Evolutionary conservation across 2,888 invertebrate genomes (phyloP).

Genomic region (Crematogaster levior): DNA sequence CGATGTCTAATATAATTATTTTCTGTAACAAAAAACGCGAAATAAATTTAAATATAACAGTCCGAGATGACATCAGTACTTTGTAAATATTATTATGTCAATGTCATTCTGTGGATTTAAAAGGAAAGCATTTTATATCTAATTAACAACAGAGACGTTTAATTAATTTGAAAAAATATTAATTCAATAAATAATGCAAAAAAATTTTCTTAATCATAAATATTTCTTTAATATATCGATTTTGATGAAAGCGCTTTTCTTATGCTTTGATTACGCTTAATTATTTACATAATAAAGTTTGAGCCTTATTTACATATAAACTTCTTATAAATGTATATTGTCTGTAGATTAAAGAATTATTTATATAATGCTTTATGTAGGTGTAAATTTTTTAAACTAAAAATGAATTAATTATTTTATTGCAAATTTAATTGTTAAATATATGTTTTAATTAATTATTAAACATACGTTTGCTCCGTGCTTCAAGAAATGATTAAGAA

Average conservation of each 20-base stretch:
- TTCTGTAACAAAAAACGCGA: conserved; percentile 68
- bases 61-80: background rate
- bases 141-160: background rate
- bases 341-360: background rate
- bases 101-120: background rate
- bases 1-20: conserved; percentile 79
- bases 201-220: background rate
- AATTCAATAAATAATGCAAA: background rate
- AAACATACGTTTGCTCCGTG: conserved; percentile 80
- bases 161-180: conserved; percentile 7
- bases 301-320: background rate
- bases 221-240: background rate
- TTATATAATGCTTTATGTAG: background rate
- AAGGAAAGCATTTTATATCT: background rate
- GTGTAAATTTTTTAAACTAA: background rate
- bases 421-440: background rate
- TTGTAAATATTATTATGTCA: background rate
- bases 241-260: background rate
- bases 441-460: conserved; percentile 29
- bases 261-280: background rate
- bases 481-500: conserved; percentile 80
- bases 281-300: background rate
- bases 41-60: background rate
- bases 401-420: background rate
- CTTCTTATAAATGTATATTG: background rate